Base-by-base conservation (phyloP, 1,140 invertebrate genomes). In the Orchesella cincta region DNA sequence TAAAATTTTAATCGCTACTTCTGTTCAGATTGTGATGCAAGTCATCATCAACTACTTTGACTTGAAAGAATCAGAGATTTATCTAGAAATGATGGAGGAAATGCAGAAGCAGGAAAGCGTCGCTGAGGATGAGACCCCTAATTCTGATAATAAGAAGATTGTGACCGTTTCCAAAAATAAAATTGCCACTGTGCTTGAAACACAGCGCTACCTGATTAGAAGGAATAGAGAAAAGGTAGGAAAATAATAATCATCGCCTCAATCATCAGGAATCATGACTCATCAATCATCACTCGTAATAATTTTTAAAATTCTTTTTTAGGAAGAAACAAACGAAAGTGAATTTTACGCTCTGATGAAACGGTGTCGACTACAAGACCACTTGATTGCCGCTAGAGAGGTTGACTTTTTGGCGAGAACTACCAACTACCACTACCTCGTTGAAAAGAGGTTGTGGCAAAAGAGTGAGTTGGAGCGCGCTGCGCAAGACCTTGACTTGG, bases 11-110 rank as follows among this genome's bases (percentile, higher is more conserved):
- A 46, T 12, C 39, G 20, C 20, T 20, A 46, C 39, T 46, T 20
- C 20, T 57, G 54, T 5, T 14, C 39, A 82, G 81, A 46, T 82
- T 18, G 79, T 79, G 20, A 82, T 82, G 77, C 77, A 82, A 76
- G 62, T 78, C 26, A 82, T 82, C n/a, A 76, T 80, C 16, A 80
- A 82, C 54, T 79, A 76, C 39, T 26, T 79, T 35, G 81, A 82
- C 39, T 51, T 82, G 20, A 82, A 82, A 36, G 28, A 71, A 54
- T 52, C 35, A 18, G 81, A 82, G 51, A 75, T 79, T 23, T 82
- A 74, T 73, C 8, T 79, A 20, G 81, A 82, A 46, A 76, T 80
- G 57, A n/a, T 51, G 1, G n/a, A 79, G 29, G 79, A 78, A 35
- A 26, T 82, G 1, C 0, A 46, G 62, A 31, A 29, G 8, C 2